Base-by-base conservation (phyloP, 2,888 invertebrate species). In the Diarsia brunnea region DNA sequence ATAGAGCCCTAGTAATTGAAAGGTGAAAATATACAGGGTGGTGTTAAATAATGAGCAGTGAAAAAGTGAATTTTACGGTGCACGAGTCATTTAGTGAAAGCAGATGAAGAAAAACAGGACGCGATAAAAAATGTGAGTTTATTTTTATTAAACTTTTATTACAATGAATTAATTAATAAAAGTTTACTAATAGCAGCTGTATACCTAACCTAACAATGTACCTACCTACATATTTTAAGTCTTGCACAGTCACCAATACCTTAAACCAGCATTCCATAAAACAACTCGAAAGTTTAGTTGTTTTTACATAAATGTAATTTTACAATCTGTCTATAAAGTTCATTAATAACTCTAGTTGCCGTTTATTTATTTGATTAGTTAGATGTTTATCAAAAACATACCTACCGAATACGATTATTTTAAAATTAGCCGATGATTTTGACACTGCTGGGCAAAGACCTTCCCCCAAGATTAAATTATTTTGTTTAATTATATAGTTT, bases 11-110 rank as follows among this genome's bases (percentile, higher is more conserved):
- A 73, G 68, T 81, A 74, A 82, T 91, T 90, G 90, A 88, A 89
- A 93, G 93, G 94, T 94, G 91, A 91, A 91, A 89, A 86, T 88
- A 67, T 93, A 95, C 93, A 95, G 94, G 88, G 0, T 93, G 95
- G 24, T 89, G 53, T 3, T 5, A 66, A 83, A 7, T 11, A 0
- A 31, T 0, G 14, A 45, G 16, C 2, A 11, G 7, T 16, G 27
- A 21, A 75, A 61, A 45, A 7, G 5, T 16, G 2, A 24, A 19
- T 47, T n/a, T 24, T 78, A 4, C 24, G 24, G 11, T 63, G 27
- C 7, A 16, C 2, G 19, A 49, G 19, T 24, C 10, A n/a, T n/a
- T 21, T 4, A 14, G 49, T 27, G 43, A 27, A 51, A 77, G 27
- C 27, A 38, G 53, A 45, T 16, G 12, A 47, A 47, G 10, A 63